Evolutionary conservation across 2,113 vertebrate genomes (phyloP).

Genomic region (Sarotherodon lohbergeri): DNA sequence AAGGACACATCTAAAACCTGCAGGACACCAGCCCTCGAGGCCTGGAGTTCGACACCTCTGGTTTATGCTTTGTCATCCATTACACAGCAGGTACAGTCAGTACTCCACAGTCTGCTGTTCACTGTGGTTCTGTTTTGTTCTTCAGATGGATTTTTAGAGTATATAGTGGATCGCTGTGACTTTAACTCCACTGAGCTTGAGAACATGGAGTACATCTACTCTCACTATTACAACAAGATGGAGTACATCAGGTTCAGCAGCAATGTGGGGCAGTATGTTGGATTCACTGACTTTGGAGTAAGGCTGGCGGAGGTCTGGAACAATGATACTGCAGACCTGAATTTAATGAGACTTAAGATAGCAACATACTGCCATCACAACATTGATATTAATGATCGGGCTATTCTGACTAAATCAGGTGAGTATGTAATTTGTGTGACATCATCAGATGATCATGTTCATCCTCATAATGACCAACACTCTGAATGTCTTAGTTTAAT

Average conservation of each 20-base stretch:
- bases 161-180: rapidly evolving
- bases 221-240: constrained; percentile 13
- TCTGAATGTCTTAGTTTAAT: too few relatives aligned
- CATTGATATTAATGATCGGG: rapidly evolving
- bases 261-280: too few relatives aligned
- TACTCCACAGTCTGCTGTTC: background rate
- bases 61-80: too few relatives aligned
- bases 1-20: too few relatives aligned
- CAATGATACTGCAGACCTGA: rapidly evolving
- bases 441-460: background rate
- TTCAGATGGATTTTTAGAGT: background rate
- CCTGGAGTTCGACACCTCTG: too few relatives aligned
- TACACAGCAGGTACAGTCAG: background rate
- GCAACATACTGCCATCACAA: background rate
- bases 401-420: constrained; percentile 11
- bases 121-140: background rate
- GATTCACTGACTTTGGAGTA: background rate
- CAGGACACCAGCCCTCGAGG: too few relatives aligned
- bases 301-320: rapidly evolving
- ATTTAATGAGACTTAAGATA: rapidly evolving
- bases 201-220: background rate
- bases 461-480: background rate
- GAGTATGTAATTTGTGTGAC: background rate
- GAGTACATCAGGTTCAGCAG: background rate
- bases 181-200: too few relatives aligned